Conservation (phyloP, 2,888 invertebrate genomes). For the Melanchra persicariae region DNA sequence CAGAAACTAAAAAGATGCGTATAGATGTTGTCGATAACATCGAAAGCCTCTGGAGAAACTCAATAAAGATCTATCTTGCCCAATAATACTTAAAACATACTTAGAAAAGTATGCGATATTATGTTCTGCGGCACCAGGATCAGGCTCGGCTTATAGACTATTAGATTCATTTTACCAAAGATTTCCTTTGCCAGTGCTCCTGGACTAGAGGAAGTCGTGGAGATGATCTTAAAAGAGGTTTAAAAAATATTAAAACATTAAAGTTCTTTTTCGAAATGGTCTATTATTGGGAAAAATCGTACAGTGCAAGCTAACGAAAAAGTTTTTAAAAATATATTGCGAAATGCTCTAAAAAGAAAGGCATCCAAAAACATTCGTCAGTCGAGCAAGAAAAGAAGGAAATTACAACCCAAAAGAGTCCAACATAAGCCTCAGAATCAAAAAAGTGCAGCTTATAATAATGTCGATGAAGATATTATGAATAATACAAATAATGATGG, state of each 20-base stretch:
- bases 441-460: slow-evolving; percentile 17
- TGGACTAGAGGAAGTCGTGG: slow-evolving; percentile 16
- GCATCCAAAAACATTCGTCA: neutral
- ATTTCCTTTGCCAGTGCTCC: slow-evolving; percentile 1
- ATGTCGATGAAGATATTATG: slow-evolving; percentile 5
- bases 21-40: slow-evolving; percentile 1
- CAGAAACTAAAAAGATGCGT: slow-evolving; percentile 6
- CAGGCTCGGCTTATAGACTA: neutral
- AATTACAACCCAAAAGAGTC: slow-evolving; percentile 6
- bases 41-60: slow-evolving; percentile 2
- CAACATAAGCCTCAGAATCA: slow-evolving; percentile 11
- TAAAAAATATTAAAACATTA: slow-evolving; percentile 3
- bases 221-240: slow-evolving; percentile 9
- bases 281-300: neutral
- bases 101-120: slow-evolving; percentile 8
- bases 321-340: neutral
- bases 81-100: neutral
- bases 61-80: neutral
- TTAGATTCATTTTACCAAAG: slow-evolving; percentile 1
- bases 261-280: slow-evolving; percentile 6
- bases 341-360: slow-evolving; percentile 8
- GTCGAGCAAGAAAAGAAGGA: slow-evolving; percentile 2
- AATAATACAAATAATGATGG: neutral
- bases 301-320: neutral
- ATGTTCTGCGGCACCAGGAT: slow-evolving; percentile 10